A percentile compares a stretch with the other conserved stretches of the same genome.
phyloP scores from a whole-genome alignment of 2,888 invertebrate genomes.

The Trichacis sp. region DNA sequence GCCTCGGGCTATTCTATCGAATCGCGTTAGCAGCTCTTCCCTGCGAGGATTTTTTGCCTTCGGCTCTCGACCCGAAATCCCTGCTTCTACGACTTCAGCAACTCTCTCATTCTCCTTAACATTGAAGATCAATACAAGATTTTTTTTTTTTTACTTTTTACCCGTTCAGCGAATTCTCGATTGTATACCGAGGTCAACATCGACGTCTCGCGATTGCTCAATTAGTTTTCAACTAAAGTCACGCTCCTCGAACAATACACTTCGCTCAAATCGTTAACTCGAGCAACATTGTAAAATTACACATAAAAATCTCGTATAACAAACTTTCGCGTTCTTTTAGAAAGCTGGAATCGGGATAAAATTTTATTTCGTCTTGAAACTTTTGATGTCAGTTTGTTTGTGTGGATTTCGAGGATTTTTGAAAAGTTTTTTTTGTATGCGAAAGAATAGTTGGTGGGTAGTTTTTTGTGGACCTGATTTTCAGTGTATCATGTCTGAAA shows the following conservation, averaged over 20 bases:
- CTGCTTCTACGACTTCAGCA: slow-evolving; percentile 53
- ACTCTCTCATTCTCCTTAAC: slow-evolving; percentile 54
- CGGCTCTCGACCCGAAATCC: slow-evolving; percentile 50
- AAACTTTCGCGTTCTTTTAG: too few relatives aligned
- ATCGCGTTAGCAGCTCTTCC: slow-evolving; percentile 61
- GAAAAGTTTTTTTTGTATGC: too few relatives aligned
- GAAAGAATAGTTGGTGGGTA: too few relatives aligned
- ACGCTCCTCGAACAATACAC: too few relatives aligned
- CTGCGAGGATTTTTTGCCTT: slow-evolving; percentile 54
- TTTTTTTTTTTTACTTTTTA: too few relatives aligned
- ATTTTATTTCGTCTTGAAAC: too few relatives aligned
- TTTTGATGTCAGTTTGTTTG: too few relatives aligned
- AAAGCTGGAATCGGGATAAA: too few relatives aligned
- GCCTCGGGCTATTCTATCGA: slow-evolving; percentile 56
- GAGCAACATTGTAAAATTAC: not conserved
- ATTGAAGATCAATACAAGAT: slow-evolving; percentile 47
- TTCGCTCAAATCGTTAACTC: not conserved
- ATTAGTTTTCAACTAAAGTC: not conserved
- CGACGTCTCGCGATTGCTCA: slow-evolving; percentile 10
- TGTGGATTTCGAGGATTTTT: too few relatives aligned
- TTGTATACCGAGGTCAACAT: slow-evolving; percentile 30
- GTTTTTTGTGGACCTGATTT: too few relatives aligned
- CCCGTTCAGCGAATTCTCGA: slow-evolving; percentile 31
- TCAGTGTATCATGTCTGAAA: too few relatives aligned
- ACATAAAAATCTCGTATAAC: too few relatives aligned